Evolutionary conservation across 1,140 invertebrate species (phyloP), one percentile per base, ranked within the genome.

Genomic region (Melipona quadrifasciata): DNA sequence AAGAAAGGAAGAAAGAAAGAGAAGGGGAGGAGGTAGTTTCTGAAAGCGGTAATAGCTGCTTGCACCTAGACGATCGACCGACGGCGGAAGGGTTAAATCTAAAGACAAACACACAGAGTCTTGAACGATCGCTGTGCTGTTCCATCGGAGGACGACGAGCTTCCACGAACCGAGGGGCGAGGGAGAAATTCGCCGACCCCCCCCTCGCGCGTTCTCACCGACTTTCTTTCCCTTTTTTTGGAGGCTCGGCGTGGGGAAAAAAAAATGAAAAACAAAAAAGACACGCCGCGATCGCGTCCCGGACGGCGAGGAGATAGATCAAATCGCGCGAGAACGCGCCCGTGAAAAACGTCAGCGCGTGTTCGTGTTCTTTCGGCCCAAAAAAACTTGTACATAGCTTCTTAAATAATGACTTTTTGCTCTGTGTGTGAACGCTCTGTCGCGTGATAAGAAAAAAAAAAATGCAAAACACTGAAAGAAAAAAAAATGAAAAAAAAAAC

Each of bases 21-120:
- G 17, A 57, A 19, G 55, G 5, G 53, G n/a, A 47, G n/a, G 71
- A 27, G 73, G 64, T 51, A 55, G 27, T 80, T 75, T 55, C 27
- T 74, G 39, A 71, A 85, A 47, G 34, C 57, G 85, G 27, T 39
- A 53, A 76, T 57, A 39, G 72, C 68, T 70, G 39, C 39, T 39
- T 39, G 27, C 64, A 80, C 65, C 80, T 78, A 78, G 73, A 39
- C 5, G 39, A 80, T 21, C 57, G 85, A 64, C 11, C 75, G 86
- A 73, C 61, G 82, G 39, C 72, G 80, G 82, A 90, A 90, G 82
- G 89, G 80, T 90, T 89, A 89, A 90, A 90, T 89, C 58, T 90
- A 89, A 90, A 89, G 82, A 51, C 17, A 19, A 21, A 61, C 27
- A 39, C 21, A 68, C 27, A 31, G 14, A 55, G 19, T 80, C 75